These are phyloP conservation scores for Caenorhabditis imperialis DNA, from an alignment of 2,888 invertebrate species.

Conservation along the genomic window DNA sequence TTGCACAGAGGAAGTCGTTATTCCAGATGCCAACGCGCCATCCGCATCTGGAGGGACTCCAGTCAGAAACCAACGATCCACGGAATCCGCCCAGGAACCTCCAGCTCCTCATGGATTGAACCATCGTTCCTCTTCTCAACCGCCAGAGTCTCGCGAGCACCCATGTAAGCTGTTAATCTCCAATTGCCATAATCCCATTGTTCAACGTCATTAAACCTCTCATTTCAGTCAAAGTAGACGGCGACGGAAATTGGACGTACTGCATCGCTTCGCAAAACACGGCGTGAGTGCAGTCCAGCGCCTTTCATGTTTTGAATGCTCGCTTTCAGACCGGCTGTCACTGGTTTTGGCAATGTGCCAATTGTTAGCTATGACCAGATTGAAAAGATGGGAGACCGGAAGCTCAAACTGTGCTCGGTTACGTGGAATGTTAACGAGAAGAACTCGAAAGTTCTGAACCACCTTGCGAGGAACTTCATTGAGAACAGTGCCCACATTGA, in stretches of 20 bases:
- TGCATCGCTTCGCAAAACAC: constrained; percentile 32
- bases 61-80: constrained; percentile 21
- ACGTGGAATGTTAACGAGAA: constrained; percentile 76
- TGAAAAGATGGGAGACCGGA: constrained; percentile 51
- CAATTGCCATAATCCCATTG: constrained; percentile 36
- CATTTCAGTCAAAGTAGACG: constrained; percentile 50
- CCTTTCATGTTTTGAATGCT: not conserved
- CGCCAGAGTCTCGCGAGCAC: constrained; percentile 37
- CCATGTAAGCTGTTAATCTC: constrained; percentile 44
- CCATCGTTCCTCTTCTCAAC: constrained; percentile 49
- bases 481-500: constrained; percentile 58
- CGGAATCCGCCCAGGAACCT: not conserved
- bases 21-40: constrained; percentile 32
- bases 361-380: constrained; percentile 60
- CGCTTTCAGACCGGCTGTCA: constrained; percentile 49
- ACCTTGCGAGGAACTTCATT: constrained; percentile 50
- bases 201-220: constrained; percentile 23
- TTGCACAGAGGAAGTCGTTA: not conserved
- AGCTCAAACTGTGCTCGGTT: constrained; percentile 49
- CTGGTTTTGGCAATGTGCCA: constrained; percentile 61
- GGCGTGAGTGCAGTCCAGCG: constrained; percentile 7
- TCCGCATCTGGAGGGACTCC: constrained; percentile 12
- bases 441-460: constrained; percentile 51
- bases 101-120: constrained; percentile 14
- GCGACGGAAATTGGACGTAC: constrained; percentile 56